Evolutionary conservation across 2,888 invertebrate genomes (phyloP).

Genomic region (Diaphora mendica): DNA sequence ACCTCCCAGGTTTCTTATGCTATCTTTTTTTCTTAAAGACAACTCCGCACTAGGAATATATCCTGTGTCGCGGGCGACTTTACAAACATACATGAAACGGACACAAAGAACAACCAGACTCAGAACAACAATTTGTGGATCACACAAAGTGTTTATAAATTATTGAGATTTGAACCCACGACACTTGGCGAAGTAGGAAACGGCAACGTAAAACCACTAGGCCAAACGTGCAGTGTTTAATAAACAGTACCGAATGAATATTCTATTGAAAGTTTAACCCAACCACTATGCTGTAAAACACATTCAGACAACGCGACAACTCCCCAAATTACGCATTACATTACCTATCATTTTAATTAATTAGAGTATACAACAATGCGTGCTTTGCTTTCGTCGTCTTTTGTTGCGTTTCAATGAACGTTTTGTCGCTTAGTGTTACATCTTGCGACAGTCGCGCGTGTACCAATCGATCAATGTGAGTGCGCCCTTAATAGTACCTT

Average conservation of each 20-base stretch:
- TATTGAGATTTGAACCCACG: too few species aligned
- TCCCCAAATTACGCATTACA: constrained; percentile 15
- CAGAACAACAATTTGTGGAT: too few species aligned
- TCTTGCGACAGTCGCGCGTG: constrained; percentile 32
- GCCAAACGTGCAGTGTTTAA: too few species aligned
- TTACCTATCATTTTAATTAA: constrained; percentile 43
- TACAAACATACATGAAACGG: too few species aligned
- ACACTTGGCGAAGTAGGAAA: too few species aligned
- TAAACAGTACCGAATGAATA: not conserved
- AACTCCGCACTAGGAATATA: too few species aligned
- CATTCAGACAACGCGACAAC: not conserved
- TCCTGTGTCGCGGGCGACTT: too few species aligned
- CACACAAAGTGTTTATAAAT: too few species aligned
- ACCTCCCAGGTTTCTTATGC: not conserved
- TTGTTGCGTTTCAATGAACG: constrained; percentile 53
- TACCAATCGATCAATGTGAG: constrained; percentile 35
- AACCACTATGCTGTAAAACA: constrained; percentile 6
- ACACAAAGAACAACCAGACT: too few species aligned
- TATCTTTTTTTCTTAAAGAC: too few species aligned
- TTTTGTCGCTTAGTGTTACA: constrained; percentile 25
- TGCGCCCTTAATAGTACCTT: constrained; percentile 23
- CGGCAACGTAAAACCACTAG: too few species aligned
- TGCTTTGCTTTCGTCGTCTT: constrained; percentile 38
- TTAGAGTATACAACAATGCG: constrained; percentile 34
- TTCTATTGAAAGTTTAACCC: constrained; percentile 3